Evolutionary conservation across 1,140 invertebrate genomes (phyloP).

Genomic region (Sinonovacula constricta): DNA sequence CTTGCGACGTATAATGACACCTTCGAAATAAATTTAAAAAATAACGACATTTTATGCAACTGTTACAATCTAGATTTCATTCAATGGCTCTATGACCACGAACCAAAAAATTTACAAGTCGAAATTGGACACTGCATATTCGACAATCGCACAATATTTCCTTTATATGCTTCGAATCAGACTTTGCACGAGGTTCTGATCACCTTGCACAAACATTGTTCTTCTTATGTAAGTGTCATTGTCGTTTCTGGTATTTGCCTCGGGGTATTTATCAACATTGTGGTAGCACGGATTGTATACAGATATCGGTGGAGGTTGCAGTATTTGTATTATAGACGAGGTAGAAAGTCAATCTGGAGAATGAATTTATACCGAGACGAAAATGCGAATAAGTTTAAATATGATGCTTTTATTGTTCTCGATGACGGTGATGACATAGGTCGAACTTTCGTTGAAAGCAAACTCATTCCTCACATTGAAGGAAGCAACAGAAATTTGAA

Average conservation of each 20-base stretch:
- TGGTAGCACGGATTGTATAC: neutral
- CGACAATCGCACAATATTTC: neutral
- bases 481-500: too few species aligned
- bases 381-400: neutral
- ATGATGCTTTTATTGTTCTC: neutral
- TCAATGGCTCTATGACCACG: conserved; percentile 20
- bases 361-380: too few species aligned
- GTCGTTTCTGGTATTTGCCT: neutral
- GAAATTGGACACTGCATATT: neutral
- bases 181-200: neutral
- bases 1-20: neutral
- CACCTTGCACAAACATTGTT: neutral
- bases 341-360: neutral
- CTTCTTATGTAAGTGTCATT: neutral
- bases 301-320: conserved; percentile 17
- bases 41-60: conserved; percentile 9
- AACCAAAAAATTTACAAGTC: too few species aligned
- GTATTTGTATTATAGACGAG: conserved; percentile 34
- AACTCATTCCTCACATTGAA: neutral
- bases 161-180: neutral
- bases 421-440: neutral
- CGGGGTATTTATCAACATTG: conserved; percentile 11
- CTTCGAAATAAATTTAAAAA: conserved; percentile 1
- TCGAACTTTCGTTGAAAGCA: neutral
- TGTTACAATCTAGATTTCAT: conserved; percentile 32